Evolutionary conservation across 2,113 vertebrate genomes (phyloP).

Genomic region (Tupaia tana): DNA sequence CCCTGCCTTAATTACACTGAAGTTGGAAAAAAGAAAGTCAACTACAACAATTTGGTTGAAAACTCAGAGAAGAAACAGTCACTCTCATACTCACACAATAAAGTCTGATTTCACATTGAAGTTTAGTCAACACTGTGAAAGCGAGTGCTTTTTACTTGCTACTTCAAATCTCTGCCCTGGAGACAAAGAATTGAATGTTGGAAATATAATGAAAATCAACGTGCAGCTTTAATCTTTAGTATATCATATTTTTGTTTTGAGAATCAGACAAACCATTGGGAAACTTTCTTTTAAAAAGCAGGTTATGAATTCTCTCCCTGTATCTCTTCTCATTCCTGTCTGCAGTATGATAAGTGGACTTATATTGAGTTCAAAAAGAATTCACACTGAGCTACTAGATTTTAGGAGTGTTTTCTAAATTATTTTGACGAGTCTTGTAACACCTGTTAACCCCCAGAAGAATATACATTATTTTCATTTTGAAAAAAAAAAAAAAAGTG

Average conservation of each 20-base stretch:
- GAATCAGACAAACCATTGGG: background rate
- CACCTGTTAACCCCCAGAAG: background rate
- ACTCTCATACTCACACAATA: background rate
- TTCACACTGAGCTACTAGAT: background rate
- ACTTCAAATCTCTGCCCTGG: background rate
- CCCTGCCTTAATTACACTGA: background rate
- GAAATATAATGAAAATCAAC: slow-evolving; percentile 34
- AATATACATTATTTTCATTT: slow-evolving; percentile 61
- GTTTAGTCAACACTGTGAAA: slow-evolving; percentile 53
- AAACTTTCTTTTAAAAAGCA: slow-evolving; percentile 50
- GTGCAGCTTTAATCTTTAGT: background rate
- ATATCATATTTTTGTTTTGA: slow-evolving; percentile 45
- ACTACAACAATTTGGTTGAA: background rate
- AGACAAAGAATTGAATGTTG: background rate
- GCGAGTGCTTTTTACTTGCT: background rate
- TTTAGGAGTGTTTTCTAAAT: slow-evolving; percentile 52
- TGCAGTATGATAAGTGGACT: background rate
- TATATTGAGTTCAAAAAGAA: slow-evolving; percentile 48
- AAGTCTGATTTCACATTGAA: background rate
- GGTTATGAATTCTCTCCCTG: background rate
- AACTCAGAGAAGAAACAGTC: background rate
- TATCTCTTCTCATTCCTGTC: background rate
- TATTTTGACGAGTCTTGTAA: slow-evolving; percentile 22
- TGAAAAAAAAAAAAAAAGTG: background rate
- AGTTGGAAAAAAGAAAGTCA: background rate